These are phyloP conservation scores for Macrosteles quadrilineatus DNA, from an alignment of 1,140 invertebrate genomes.

Conservation along the genomic window DNA sequence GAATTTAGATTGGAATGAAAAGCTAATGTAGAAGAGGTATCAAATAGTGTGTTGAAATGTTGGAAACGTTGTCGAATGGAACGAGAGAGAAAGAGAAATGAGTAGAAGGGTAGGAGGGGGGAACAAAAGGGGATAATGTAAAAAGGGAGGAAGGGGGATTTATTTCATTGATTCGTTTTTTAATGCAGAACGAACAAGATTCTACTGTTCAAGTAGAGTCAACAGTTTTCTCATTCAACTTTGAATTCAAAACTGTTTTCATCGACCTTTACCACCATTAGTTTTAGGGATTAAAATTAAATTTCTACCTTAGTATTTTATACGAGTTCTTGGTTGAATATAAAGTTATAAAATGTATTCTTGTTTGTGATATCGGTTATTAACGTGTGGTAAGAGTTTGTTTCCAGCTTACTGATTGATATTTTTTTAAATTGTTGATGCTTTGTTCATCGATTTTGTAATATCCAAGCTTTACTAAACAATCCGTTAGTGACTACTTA, in stretches of 20 bases:
- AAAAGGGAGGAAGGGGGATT: conserved; percentile 26
- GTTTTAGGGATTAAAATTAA: too few species aligned
- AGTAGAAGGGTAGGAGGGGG: not conserved
- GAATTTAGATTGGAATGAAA: conserved; percentile 12
- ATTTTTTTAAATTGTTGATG: too few species aligned
- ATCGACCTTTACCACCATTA: not conserved
- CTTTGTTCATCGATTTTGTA: too few species aligned
- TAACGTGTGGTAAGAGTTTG: too few species aligned
- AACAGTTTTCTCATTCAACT: conserved; percentile 1
- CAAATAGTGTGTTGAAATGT: conserved; percentile 8
- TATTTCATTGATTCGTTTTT: conserved; percentile 25
- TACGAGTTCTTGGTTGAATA: too few species aligned
- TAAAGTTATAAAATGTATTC: too few species aligned
- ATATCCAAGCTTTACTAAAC: too few species aligned
- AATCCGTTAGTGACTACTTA: too few species aligned
- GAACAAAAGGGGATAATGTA: conserved; percentile 26
- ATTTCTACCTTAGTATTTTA: too few species aligned
- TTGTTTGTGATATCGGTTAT: too few species aligned
- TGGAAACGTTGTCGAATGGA: not conserved
- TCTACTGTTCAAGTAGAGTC: not conserved
- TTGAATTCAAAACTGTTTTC: not conserved
- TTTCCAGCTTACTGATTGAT: too few species aligned
- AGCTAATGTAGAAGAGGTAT: not conserved
- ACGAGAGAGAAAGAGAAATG: not conserved
- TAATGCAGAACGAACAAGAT: conserved; percentile 26